A percentile compares a stretch with the other conserved stretches of the same genome.
Conservation (phyloP, 2,888 invertebrate genomes). For the Cyaniris semiargus region DNA sequence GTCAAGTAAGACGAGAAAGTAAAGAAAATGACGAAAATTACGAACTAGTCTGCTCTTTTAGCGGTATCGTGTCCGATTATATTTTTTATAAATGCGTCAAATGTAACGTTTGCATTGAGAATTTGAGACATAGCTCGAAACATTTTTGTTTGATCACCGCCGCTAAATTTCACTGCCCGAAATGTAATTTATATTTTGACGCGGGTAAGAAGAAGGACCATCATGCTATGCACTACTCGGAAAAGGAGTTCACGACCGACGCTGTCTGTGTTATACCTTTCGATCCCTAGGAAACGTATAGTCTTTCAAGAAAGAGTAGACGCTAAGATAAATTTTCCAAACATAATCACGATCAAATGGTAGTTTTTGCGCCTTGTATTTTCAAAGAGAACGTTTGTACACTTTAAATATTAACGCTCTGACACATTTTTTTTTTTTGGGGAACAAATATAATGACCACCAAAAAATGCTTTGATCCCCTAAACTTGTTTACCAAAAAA, state of each 20-base stretch:
- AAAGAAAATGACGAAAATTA: conserved; percentile 29
- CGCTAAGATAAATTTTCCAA: no score
- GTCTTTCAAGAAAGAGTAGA: no score
- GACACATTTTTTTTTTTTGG: no score
- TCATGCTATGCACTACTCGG: conserved; percentile 52
- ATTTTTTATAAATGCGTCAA: conserved; percentile 57
- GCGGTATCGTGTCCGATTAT: conserved; percentile 56
- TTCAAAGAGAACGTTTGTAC: no score
- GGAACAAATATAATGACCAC: no score
- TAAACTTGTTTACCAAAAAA: no score
- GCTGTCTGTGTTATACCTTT: conserved; percentile 54
- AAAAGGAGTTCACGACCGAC: conserved; percentile 52
- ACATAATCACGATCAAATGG: no score
- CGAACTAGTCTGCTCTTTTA: conserved; percentile 46
- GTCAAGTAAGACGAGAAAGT: conserved; percentile 40
- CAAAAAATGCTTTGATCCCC: no score
- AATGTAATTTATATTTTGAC: conserved; percentile 55
- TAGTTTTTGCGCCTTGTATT: no score
- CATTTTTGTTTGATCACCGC: conserved; percentile 53
- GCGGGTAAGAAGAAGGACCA: conserved; percentile 52
- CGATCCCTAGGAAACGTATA: conserved; percentile 34
- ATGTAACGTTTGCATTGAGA: conserved; percentile 55
- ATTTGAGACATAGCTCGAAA: conserved; percentile 42
- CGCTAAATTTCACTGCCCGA: conserved; percentile 51
- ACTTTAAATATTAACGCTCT: no score